A percentile compares a stretch with the other conserved stretches of the same genome.
Conservation (phyloP, 2,888 invertebrate genomes). For the Hemicrepidius hirtus region DNA sequence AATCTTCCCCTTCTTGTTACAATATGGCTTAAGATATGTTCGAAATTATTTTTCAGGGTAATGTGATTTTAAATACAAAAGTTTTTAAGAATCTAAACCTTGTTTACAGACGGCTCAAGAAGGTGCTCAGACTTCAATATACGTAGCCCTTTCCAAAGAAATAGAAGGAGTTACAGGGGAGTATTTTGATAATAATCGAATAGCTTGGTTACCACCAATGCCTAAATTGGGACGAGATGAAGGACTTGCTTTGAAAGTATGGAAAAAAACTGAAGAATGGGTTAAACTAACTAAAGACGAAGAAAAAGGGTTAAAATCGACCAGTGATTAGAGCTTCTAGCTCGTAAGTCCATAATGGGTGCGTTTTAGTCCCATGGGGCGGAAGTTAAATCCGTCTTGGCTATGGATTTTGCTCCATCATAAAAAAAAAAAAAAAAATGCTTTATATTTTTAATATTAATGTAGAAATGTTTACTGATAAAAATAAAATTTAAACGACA, state of each 20-base stretch:
- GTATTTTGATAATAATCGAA: conserved; percentile 86
- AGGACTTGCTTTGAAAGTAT: conserved; percentile 82
- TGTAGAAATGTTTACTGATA: no score
- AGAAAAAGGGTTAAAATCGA: conserved; percentile 46
- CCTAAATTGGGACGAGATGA: conserved; percentile 48
- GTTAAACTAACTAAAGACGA: conserved; percentile 81
- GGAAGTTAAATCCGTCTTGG: no score
- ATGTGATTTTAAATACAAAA: conserved; percentile 28
- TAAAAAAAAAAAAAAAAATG: no score
- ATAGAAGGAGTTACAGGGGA: conserved; percentile 83
- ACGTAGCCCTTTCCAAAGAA: conserved; percentile 84
- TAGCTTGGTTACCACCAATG: conserved; percentile 10
- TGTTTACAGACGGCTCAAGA: conserved; percentile 83
- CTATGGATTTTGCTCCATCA: no score
- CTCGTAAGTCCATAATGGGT: no score
- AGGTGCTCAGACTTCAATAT: conserved; percentile 76
- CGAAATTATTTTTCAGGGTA: no score
- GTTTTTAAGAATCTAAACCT: conserved; percentile 62
- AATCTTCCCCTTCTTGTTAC: not conserved
- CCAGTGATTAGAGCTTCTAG: no score
- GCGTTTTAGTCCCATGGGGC: no score
- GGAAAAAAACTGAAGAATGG: conserved; percentile 87
- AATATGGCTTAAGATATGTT: not conserved
- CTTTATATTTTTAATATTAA: no score
- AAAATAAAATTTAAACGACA: no score